phyloP scores from a whole-genome alignment of 2,113 vertebrate genomes.

The Rana temporaria region DNA sequence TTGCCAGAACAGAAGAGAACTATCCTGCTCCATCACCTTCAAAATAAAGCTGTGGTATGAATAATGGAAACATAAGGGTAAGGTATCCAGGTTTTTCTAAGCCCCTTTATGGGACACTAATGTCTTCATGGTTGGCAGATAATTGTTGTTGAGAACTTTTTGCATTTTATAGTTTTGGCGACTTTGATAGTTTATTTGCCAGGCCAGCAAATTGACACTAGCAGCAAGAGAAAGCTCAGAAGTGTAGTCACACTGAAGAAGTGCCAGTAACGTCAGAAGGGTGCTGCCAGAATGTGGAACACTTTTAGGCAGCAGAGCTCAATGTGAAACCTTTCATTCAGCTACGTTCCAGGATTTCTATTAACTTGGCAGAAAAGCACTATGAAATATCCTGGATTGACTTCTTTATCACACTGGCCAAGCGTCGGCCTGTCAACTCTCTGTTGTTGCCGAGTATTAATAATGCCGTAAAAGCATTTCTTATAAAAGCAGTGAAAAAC shows the following conservation, averaged over 20 bases:
- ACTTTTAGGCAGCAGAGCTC: slow-evolving; percentile 1
- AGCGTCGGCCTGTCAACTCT: not conserved
- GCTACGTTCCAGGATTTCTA: slow-evolving; percentile 47
- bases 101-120: not conserved
- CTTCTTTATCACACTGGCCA: slow-evolving; percentile 12
- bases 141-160: not conserved
- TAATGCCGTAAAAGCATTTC: not conserved
- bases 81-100: not conserved
- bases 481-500: not conserved
- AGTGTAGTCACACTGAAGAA: not conserved
- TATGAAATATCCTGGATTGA: slow-evolving; percentile 30
- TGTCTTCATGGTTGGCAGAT: not conserved
- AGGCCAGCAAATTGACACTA: slow-evolving; percentile 2
- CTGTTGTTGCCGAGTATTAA: not conserved
- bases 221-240: not conserved
- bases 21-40: too few relatives aligned
- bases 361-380: slow-evolving; percentile 38
- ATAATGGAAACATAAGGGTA: not conserved
- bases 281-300: slow-evolving; percentile 33
- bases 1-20: too few relatives aligned
- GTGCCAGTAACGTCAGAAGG: slow-evolving; percentile 10
- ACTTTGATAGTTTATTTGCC: slow-evolving; percentile 3
- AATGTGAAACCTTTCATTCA: not conserved
- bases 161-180: slow-evolving; percentile 25
- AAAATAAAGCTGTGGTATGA: not conserved